Evolutionary conservation across 2,888 invertebrate genomes (phyloP).

Genomic region (Dasysyrphus albostriatus): DNA sequence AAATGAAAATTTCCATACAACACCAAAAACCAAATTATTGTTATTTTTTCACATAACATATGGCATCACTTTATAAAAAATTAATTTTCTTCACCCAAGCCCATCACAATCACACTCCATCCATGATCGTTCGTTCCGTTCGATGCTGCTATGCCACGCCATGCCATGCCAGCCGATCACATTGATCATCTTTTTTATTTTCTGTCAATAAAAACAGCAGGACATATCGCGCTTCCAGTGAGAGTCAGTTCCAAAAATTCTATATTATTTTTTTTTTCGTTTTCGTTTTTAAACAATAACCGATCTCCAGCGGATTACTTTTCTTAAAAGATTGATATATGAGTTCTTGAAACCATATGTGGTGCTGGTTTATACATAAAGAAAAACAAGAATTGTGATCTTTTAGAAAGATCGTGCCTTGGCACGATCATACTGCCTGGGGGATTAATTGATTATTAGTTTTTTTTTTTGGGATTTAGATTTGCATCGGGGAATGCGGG

Average conservation of each 20-base stretch:
- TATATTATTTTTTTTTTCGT: slow-evolving; percentile 7
- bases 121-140: not conserved
- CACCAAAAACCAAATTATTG: slow-evolving; percentile 27
- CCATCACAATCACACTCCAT: not conserved
- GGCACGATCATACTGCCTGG: slow-evolving; percentile 33
- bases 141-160: not conserved
- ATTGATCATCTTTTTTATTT: slow-evolving; percentile 73
- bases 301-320: slow-evolving; percentile 64
- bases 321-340: slow-evolving; percentile 68
- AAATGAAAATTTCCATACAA: slow-evolving; percentile 35
- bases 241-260: slow-evolving; percentile 20
- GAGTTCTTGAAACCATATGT: slow-evolving; percentile 61
- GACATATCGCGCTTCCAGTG: slow-evolving; percentile 69
- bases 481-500: slow-evolving; percentile 72
- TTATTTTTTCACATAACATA: slow-evolving; percentile 35
- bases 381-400: slow-evolving; percentile 20
- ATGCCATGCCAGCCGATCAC: slow-evolving; percentile 21
- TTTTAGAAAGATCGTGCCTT: slow-evolving; percentile 20
- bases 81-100: slow-evolving; percentile 43
- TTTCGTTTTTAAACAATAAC: slow-evolving; percentile 47
- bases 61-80: slow-evolving; percentile 48
- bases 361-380: slow-evolving; percentile 46
- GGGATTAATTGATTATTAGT: slow-evolving; percentile 63
- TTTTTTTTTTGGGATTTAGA: slow-evolving; percentile 38
- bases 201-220: slow-evolving; percentile 75